Conservation (phyloP, 92 coral and sea anemone genomes). For the Phymanthus crucifer region DNA sequence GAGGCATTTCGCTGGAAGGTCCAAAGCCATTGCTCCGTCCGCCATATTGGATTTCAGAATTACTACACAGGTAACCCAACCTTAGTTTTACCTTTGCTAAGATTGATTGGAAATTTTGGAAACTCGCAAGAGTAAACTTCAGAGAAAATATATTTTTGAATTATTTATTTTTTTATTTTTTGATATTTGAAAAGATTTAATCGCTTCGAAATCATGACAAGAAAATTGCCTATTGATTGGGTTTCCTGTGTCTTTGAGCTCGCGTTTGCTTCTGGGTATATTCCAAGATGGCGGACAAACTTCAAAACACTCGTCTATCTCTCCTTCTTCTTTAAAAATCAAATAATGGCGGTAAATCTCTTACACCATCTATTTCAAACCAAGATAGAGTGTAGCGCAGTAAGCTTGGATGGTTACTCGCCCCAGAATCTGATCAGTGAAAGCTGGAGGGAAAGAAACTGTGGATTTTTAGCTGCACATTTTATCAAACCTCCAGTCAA, state of each 20-base stretch:
- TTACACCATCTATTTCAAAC: slow-evolving; percentile 73
- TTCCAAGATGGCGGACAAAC: slow-evolving; percentile 53
- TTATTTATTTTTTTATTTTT: not conserved
- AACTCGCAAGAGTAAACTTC: no score
- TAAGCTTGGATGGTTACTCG: slow-evolving; percentile 85
- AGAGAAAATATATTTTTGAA: no score
- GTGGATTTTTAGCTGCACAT: slow-evolving; percentile 89
- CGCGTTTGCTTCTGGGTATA: slow-evolving; percentile 23
- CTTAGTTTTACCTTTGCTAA: no score
- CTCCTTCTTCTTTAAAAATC: not conserved
- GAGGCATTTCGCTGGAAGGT: slow-evolving; percentile 45
- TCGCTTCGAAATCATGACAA: not conserved
- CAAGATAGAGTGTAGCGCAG: slow-evolving; percentile 68
- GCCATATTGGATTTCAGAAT: slow-evolving; percentile 31
- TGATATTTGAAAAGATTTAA: no score
- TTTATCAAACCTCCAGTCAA: slow-evolving; percentile 84
- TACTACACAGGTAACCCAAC: slow-evolving; percentile 23
- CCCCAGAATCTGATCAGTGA: slow-evolving; percentile 67
- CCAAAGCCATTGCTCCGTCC: not conserved
- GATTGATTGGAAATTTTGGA: no score
- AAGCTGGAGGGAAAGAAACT: slow-evolving; percentile 56
- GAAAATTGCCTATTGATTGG: not conserved
- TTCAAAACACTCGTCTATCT: not conserved
- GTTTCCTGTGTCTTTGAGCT: slow-evolving; percentile 6
- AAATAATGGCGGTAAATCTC: slow-evolving; percentile 68